phyloP scores from a whole-genome alignment of 1,140 invertebrate species.

The Psilanteris sp. region DNA sequence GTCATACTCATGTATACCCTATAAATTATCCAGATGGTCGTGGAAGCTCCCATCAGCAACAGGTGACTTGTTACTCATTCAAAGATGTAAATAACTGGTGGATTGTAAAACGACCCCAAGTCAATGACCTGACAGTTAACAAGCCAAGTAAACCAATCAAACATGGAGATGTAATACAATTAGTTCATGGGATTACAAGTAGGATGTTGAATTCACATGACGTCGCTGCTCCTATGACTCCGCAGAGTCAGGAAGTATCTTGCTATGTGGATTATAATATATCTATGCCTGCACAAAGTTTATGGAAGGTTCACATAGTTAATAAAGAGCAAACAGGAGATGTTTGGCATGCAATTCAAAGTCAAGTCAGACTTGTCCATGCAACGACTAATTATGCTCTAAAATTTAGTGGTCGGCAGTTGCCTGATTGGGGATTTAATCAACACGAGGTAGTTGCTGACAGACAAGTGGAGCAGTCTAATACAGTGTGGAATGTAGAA shows the following conservation, averaged over 20 bases:
- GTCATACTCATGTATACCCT: slow-evolving; percentile 95
- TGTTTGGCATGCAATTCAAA: slow-evolving; percentile 96
- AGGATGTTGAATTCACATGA: slow-evolving; percentile 96
- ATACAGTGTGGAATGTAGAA: slow-evolving; percentile 98
- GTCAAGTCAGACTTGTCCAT: slow-evolving; percentile 89
- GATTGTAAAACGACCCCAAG: slow-evolving; percentile 94
- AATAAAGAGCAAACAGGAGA: slow-evolving; percentile 88
- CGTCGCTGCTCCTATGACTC: slow-evolving; percentile 96
- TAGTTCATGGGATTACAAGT: slow-evolving; percentile 96
- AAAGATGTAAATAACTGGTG: slow-evolving; percentile 99
- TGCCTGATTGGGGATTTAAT: slow-evolving; percentile 97
- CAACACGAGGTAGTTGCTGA: slow-evolving; percentile 97
- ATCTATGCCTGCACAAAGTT: slow-evolving; percentile 95
- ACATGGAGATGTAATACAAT: slow-evolving; percentile 94
- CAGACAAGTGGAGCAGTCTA: slow-evolving; percentile 87
- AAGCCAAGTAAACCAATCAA: slow-evolving; percentile 89
- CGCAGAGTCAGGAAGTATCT: slow-evolving; percentile 95
- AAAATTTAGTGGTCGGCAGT: slow-evolving; percentile 92
- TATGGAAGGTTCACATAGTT: slow-evolving; percentile 94
- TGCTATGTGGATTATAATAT: slow-evolving; percentile 99
- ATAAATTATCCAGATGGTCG: slow-evolving; percentile 93
- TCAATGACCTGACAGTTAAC: slow-evolving; percentile 89
- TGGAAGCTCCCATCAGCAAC: slow-evolving; percentile 98
- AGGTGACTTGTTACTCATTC: slow-evolving; percentile 98
- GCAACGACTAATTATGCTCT: slow-evolving; percentile 91